Percentiles rank a stretch among this genome's conserved stretches.
phyloP scores from a whole-genome alignment of 1,140 invertebrate genomes.

The Temnothorax longispinosus region DNA sequence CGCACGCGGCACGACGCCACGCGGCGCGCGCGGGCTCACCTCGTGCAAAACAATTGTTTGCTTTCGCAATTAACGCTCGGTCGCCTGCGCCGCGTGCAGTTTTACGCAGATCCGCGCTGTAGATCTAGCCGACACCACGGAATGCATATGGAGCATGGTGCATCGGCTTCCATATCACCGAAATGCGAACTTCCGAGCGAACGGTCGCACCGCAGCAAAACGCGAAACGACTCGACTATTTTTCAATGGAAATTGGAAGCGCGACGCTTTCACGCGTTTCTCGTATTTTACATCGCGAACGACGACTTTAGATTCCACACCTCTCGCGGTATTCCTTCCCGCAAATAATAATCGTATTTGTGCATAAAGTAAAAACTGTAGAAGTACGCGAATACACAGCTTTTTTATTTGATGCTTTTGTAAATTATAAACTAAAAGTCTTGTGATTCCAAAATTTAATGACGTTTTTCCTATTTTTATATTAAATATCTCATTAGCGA shows the following conservation, averaged over 20 bases:
- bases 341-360: not conserved
- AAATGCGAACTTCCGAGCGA: conserved; percentile 14
- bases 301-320: conserved; percentile 15
- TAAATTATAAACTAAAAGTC: not conserved
- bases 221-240: conserved; percentile 41
- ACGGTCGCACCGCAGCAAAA: not conserved
- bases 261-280: conserved; percentile 41
- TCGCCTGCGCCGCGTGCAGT: conserved; percentile 37
- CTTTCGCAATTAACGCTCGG: conserved; percentile 55
- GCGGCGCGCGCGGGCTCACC: not conserved
- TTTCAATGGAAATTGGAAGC: conserved; percentile 32
- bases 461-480: not conserved
- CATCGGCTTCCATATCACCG: not conserved
- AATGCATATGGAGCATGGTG: conserved; percentile 54
- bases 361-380: not conserved
- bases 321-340: not conserved
- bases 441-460: not conserved
- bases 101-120: conserved; percentile 44
- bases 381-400: not conserved
- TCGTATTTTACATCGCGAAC: conserved; percentile 11
- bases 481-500: conserved; percentile 6
- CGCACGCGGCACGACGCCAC: not conserved
- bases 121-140: not conserved
- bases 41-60: conserved; percentile 55
- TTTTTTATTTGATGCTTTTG: not conserved